These are phyloP conservation scores for crab-eating macaque (Macaca fascicularis) DNA, from an alignment of 2,113 vertebrate species.

Conservation along the genomic window T2T-MFA8v1.1 NC_088384.1:65735501-65736000, in stretches of 20 bases:
- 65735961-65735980: not conserved
- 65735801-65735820: not conserved
- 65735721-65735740: too few species aligned
- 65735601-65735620: not conserved
- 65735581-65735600: not conserved
- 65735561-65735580: not conserved
- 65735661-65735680: not conserved
- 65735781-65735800: not conserved
- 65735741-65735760: not conserved
- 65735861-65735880: not conserved
- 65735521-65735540: too few species aligned
- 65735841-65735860: not conserved
- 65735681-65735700: constrained; percentile 4
- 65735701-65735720: not conserved
- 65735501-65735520: not conserved
- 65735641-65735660: not conserved
- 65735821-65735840: not conserved
- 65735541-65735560: not conserved
- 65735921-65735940: not conserved
- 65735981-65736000: too few species aligned
- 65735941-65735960: not conserved
- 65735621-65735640: not conserved
- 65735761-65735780: constrained; percentile 37
- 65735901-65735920: not conserved
- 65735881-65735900: not conserved